These are phyloP conservation scores for Poeciliopsis paucimaculata DNA, from an alignment of 2,797 vertebrate genomes.

Conservation along the genomic window DNA sequence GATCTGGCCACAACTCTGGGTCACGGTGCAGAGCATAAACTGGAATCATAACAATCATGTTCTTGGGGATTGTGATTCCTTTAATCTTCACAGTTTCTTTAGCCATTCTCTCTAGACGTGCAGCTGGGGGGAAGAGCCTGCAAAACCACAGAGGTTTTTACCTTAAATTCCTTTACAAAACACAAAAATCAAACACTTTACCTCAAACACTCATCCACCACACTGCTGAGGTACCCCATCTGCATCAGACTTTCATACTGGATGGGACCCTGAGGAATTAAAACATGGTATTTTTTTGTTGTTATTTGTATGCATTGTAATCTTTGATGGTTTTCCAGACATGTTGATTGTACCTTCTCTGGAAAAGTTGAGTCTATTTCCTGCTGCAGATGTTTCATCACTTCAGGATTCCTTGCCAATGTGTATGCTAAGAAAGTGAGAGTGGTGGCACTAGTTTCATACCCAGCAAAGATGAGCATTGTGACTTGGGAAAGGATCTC, in stretches of 20 bases:
- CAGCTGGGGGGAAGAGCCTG: constrained; percentile 51
- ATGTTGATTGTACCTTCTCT: constrained; percentile 66
- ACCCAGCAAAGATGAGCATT: constrained; percentile 79
- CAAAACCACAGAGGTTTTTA: not conserved
- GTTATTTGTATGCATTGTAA: not conserved
- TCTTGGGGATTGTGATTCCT: constrained; percentile 74
- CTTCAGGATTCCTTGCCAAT: constrained; percentile 78
- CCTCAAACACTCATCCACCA: constrained; percentile 71
- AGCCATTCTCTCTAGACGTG: constrained; percentile 71
- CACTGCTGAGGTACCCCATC: constrained; percentile 83
- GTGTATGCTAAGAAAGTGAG: constrained; percentile 77
- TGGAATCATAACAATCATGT: constrained; percentile 65
- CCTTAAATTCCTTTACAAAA: not conserved
- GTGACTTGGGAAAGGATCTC: constrained; percentile 83
- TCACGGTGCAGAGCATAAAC: constrained; percentile 69
- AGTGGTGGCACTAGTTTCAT: constrained; percentile 77
- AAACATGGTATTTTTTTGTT: not conserved
- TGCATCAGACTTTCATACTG: constrained; percentile 69
- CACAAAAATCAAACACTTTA: constrained; percentile 17
- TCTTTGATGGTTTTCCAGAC: not conserved
- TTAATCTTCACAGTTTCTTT: constrained; percentile 77
- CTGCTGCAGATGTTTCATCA: constrained; percentile 78
- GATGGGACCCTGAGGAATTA: constrained; percentile 60
- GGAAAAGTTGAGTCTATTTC: constrained; percentile 81
- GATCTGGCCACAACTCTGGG: constrained; percentile 75